These are phyloP conservation scores for Aplocera efformata DNA, from an alignment of 2,888 invertebrate species.

Conservation along the genomic window DNA sequence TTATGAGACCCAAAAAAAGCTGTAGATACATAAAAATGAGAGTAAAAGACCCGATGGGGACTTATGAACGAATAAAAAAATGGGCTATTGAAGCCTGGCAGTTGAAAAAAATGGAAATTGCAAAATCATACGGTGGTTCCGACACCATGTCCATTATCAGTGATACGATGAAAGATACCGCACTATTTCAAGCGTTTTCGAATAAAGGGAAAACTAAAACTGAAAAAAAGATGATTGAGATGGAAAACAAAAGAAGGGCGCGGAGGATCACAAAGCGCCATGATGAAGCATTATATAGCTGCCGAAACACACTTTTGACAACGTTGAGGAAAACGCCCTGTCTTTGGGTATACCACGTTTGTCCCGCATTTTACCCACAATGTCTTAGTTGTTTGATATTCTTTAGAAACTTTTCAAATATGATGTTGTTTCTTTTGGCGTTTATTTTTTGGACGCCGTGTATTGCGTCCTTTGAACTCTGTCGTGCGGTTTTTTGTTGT, in stretches of 20 bases:
- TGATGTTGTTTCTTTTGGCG: conserved; percentile 45
- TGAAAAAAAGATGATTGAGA: conserved; percentile 30
- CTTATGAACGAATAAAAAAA: conserved; percentile 26
- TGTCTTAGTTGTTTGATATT: conserved; percentile 40
- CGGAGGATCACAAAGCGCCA: conserved; percentile 37
- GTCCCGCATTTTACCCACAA: conserved; percentile 51
- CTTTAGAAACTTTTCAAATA: conserved; percentile 34
- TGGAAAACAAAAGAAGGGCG: conserved; percentile 26
- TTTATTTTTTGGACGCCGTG: conserved; percentile 51
- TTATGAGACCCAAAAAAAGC: conserved; percentile 36
- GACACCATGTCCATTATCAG: conserved; percentile 32
- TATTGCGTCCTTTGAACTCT: conserved; percentile 44
- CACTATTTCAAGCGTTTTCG: conserved; percentile 33
- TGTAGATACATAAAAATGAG: conserved; percentile 31
- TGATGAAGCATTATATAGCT: conserved; percentile 36
- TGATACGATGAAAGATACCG: conserved; percentile 40
- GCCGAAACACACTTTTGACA: conserved; percentile 41
- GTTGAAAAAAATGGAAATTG: conserved; percentile 39
- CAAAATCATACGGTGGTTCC: conserved; percentile 38
- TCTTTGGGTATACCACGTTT: conserved; percentile 53
- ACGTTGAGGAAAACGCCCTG: conserved; percentile 51
- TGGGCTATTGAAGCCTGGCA: conserved; percentile 30
- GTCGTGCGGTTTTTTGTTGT: conserved; percentile 44
- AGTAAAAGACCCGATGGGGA: conserved; percentile 30
- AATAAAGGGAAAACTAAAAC: conserved; percentile 38